These are phyloP conservation scores for Lontra canadensis DNA, from an alignment of 2,113 vertebrate genomes.

Conservation along the genomic window DNA sequence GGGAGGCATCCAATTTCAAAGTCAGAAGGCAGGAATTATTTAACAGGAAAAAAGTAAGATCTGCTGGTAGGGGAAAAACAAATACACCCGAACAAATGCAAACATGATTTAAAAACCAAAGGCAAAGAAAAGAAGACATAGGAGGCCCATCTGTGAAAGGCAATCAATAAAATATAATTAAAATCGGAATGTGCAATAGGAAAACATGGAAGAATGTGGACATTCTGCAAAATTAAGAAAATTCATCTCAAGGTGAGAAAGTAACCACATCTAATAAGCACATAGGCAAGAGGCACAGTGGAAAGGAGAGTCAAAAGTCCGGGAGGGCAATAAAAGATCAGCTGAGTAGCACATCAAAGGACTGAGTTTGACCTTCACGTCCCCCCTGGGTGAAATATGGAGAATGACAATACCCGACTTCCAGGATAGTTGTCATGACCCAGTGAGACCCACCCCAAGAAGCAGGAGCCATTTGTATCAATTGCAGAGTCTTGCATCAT, in stretches of 20 bases:
- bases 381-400: neutral
- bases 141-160: neutral
- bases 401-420: neutral
- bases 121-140: neutral
- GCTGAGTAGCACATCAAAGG: neutral
- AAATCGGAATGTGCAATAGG: neutral
- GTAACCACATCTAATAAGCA: neutral
- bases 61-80: neutral
- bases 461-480: neutral
- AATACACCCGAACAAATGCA: neutral
- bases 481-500: fast-evolving
- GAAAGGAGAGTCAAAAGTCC: neutral
- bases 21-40: conserved; percentile 12
- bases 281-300: neutral
- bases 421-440: fast-evolving
- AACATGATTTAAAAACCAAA: neutral
- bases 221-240: neutral
- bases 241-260: neutral
- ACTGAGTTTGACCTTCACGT: neutral
- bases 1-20: neutral
- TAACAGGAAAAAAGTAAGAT: neutral
- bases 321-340: fast-evolving
- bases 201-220: neutral
- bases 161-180: neutral
- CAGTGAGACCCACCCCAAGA: no score